phyloP scores from a whole-genome alignment of 2,113 vertebrate species.

The Pollimyrus isidori region DNA sequence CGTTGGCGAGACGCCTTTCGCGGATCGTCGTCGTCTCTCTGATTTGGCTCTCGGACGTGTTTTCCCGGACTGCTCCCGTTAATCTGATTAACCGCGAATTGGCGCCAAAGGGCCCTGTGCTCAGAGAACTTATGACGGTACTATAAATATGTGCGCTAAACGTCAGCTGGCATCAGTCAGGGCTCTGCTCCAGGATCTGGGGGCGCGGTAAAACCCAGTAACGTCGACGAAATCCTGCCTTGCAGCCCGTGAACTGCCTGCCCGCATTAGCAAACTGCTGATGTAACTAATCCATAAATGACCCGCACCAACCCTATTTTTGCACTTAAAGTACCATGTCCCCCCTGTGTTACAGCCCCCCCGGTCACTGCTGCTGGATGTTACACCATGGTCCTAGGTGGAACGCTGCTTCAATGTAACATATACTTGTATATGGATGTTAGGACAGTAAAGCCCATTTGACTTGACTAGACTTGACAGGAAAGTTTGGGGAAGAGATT shows the following conservation, averaged over 20 bases:
- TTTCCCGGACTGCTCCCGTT: neutral
- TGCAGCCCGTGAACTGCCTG: neutral
- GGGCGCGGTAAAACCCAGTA: neutral
- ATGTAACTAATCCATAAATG: constrained; percentile 6
- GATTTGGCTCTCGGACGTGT: neutral
- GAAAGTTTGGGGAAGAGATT: neutral
- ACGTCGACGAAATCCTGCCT: neutral
- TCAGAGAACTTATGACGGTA: neutral
- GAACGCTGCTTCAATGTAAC: neutral
- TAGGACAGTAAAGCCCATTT: neutral
- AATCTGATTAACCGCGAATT: neutral
- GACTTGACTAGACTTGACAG: neutral
- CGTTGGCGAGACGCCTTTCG: neutral
- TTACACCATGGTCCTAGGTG: neutral
- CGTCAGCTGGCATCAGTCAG: neutral
- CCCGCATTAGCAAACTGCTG: neutral
- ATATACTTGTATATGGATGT: neutral
- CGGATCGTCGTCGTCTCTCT: neutral
- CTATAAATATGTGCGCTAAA: neutral
- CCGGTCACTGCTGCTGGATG: neutral
- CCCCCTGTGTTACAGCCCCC: neutral
- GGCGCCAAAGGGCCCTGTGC: neutral
- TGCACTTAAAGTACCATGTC: neutral
- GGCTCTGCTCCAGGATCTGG: neutral
- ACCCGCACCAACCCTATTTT: neutral